These are phyloP conservation scores for Zaprionus vittiger DNA, from an alignment of 1,140 invertebrate species.

Conservation along the genomic window DNA sequence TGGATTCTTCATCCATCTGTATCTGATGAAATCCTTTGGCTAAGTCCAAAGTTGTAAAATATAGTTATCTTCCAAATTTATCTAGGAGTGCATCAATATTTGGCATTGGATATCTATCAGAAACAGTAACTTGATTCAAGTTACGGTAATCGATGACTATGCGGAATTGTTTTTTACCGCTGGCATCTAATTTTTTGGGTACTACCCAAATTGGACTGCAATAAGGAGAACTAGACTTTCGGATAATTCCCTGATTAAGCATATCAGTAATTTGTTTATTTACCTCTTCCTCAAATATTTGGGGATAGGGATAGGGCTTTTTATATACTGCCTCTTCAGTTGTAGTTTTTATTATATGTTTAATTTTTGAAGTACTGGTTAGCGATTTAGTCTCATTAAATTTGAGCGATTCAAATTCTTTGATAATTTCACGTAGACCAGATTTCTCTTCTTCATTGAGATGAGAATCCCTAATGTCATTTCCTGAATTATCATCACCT, in stretches of 20 bases:
- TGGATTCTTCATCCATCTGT: slow-evolving; percentile 31
- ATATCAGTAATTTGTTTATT: slow-evolving; percentile 67
- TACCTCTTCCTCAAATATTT: slow-evolving; percentile 65
- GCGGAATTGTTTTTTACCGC: slow-evolving; percentile 57
- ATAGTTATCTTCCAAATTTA: slow-evolving; percentile 13
- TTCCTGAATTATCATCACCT: too few relatives aligned
- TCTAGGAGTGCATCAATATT: slow-evolving; percentile 32
- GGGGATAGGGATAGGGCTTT: slow-evolving; percentile 46
- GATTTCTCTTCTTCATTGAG: too few relatives aligned
- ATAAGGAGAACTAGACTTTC: slow-evolving; percentile 50
- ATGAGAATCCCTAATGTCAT: too few relatives aligned
- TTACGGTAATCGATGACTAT: slow-evolving; percentile 81
- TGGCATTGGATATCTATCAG: slow-evolving; percentile 45
- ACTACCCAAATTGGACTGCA: slow-evolving; percentile 41
- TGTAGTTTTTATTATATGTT: too few relatives aligned
- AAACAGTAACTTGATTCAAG: slow-evolving; percentile 60
- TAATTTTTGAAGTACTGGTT: too few relatives aligned
- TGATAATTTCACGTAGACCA: too few relatives aligned
- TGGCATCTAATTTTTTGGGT: slow-evolving; percentile 56
- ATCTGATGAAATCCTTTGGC: slow-evolving; percentile 84
- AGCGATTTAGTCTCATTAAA: too few relatives aligned
- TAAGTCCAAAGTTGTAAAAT: slow-evolving; percentile 52
- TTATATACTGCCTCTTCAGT: too few relatives aligned
- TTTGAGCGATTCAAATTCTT: too few relatives aligned
- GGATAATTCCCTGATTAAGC: slow-evolving; percentile 61